Base-by-base conservation (phyloP, 1,140 invertebrate genomes). In the Achroia grisella region DNA sequence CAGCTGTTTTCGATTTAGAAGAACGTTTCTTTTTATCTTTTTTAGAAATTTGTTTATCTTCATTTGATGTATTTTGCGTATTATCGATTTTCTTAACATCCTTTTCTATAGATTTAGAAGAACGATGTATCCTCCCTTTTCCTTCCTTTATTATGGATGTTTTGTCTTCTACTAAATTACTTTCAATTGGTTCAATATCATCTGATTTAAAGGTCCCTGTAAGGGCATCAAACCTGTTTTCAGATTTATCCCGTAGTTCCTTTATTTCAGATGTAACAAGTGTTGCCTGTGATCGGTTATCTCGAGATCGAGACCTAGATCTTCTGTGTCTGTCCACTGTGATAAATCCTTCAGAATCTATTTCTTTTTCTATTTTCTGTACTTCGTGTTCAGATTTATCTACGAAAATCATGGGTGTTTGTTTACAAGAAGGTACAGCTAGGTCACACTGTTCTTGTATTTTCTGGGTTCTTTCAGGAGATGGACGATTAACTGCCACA, bases 271-370 rank as follows among this genome's bases (percentile, higher is more conserved):
- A 28, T 9, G 49, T 17, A 54, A 65, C 70, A 8, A 67, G 56
- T 14, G 41, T 33, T 30, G 71, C 72, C 23, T 51, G 44, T n/a
- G 68, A 76, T 6, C 56, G 45, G 48, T 51, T 58, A 44, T 84
- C 75, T 57, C 74, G 77, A 15, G 84, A 87, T 35, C 81, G 61
- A 31, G 83, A 85, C 44, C 84, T 65, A 13, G 82, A 86, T 48
- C 84, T 62, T 58, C 78, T 70, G 53, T 56, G 71, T 68, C 82
- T 74, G 32, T 78, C 72, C 44, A 83, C 82, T 13, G 64, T 71
- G 39, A 86, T 84, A 56, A 86, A 86, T 13, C 82, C 82, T 55
- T 86, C 82, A 28, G 69, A 57, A 67, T 86, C 84, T 1, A 80
- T 50, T 61, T 64, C 50, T 27, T 61, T 10, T 42, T 68, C 66